These are phyloP conservation scores for Agrochola lota DNA, from an alignment of 2,888 invertebrate genomes.

Conservation along the genomic window DNA sequence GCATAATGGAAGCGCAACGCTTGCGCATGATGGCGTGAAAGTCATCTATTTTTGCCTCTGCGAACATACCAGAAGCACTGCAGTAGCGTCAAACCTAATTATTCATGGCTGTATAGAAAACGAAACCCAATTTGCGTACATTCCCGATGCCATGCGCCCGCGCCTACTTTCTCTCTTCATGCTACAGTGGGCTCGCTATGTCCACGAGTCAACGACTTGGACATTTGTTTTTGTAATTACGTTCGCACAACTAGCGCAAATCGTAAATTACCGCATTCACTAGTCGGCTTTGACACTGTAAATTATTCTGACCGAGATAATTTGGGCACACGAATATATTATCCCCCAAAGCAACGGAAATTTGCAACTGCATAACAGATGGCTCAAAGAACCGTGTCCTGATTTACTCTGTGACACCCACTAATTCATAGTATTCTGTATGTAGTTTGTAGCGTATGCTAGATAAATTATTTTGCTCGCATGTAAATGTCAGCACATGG, in stretches of 20 bases:
- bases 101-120: constrained; percentile 79
- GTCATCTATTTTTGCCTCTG: too few relatives aligned
- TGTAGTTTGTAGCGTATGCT: constrained; percentile 54
- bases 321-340: constrained; percentile 64
- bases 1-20: too few relatives aligned
- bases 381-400: constrained; percentile 44
- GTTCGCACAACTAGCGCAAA: constrained; percentile 64
- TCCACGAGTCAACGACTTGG: constrained; percentile 78
- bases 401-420: constrained; percentile 43
- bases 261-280: constrained; percentile 72
- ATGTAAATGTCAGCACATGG: constrained; percentile 27
- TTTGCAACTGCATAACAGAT: constrained; percentile 52
- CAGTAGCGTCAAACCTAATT: constrained; percentile 49
- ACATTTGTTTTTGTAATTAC: constrained; percentile 76
- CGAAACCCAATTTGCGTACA: constrained; percentile 81
- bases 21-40: too few relatives aligned
- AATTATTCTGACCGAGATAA: constrained; percentile 69
- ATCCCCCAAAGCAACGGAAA: constrained; percentile 46
- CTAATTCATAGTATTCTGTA: constrained; percentile 59
- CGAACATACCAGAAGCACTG: too few relatives aligned
- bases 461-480: constrained; percentile 42
- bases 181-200: constrained; percentile 74
- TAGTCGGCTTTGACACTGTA: constrained; percentile 67
- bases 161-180: constrained; percentile 84
- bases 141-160: constrained; percentile 73